Evolutionary conservation across 2,888 invertebrate genomes (phyloP), one percentile per base, ranked within the genome.

Genomic region (Dioctria rufipes): DNA sequence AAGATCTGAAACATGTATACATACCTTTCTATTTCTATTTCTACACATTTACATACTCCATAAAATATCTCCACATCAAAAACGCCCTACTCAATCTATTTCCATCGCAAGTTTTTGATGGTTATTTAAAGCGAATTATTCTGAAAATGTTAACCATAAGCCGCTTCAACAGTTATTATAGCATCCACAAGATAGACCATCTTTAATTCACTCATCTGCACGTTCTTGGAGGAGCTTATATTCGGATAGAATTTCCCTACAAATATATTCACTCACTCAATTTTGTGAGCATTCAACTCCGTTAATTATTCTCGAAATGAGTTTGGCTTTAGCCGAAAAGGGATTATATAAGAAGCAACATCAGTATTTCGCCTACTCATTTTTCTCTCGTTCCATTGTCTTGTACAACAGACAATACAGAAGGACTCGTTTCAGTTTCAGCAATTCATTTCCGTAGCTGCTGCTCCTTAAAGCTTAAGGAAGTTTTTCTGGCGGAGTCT

Each of bases 271-370:
- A 54, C 71, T 54, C 49, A 71, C 39, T 71, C 25, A 25, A 0
- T 25, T 2, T 25, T 25, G 25, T 71, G 71, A 71, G 54, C 71
- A 71, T 71, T 71, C 71, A 37, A 51, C 71, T 71, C 40, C 37
- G 71, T 71, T 71, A 71, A 71, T 71, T 71, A 71, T 71, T 71
- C 37, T 54, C 51, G 37, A 51, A 71, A 71, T 71, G 71, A 71
- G 71, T 71, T 71, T 71, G 71, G 54, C 71, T 71, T 51, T 71
- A 37, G 51, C 39, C 37, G 71, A 51, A 71, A 54, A 54, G 51
- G 71, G 46, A 46, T 46, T 46, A 6, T 8, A 46, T 46, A 46
- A 8, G 46, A 46, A 46, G 8, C 25, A 25, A 25, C 25, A 67
- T 25, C 42, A 46, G 49, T 51, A 42, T 37, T 49, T 71, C 40